Evolutionary conservation across 2,113 vertebrate species (phyloP), one percentile per base, ranked within the genome.

Genomic region (Echinops telfairi): DNA sequence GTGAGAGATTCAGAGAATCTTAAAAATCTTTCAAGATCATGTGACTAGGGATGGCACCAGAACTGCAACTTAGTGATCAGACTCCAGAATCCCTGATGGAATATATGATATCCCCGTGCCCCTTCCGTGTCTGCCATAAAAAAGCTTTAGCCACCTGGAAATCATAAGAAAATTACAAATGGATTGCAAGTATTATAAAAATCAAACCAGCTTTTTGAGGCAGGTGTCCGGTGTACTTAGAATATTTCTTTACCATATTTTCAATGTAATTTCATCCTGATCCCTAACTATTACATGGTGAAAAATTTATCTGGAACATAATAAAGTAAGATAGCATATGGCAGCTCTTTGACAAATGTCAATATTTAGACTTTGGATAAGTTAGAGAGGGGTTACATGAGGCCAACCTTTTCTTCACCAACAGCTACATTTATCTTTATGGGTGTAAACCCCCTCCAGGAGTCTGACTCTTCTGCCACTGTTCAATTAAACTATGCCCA

Each of bases 251-350:
- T 36, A 88, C 15, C 27, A 79, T 31, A 22, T 43, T 62, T 73
- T 84, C 53, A 86, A 58, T 92, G 16, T 29, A 33, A 93, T 76
- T 90, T 93, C 88, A 53, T 88, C 9, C 29, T 75, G 62, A 40
- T 81, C 58, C 88, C 6, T 96, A 94, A 92, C 66, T 76, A 77
- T 40, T 25, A 86, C 36, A 15, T 64, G 14, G 31, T 91, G 76
- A 82, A 90, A 88, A 93, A 84, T 76, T 94, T 86, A 93, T 87
- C 23, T 89, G 25, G 31, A 84, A 81, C 85, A 77, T 90, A 11
- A 47, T 4, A 86, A 23, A 2, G 76, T 92, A 60, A 94, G 70
- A 83, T n/a, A 29, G 70, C 38, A 92, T 23, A 89, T 68, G 82
- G 79, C 43, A 86, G 64, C 33, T 93, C 31, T 85, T 25, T 36